These are phyloP conservation scores for Coreius guichenoti DNA, from an alignment of 2,797 vertebrate species.

Conservation along the genomic window DNA sequence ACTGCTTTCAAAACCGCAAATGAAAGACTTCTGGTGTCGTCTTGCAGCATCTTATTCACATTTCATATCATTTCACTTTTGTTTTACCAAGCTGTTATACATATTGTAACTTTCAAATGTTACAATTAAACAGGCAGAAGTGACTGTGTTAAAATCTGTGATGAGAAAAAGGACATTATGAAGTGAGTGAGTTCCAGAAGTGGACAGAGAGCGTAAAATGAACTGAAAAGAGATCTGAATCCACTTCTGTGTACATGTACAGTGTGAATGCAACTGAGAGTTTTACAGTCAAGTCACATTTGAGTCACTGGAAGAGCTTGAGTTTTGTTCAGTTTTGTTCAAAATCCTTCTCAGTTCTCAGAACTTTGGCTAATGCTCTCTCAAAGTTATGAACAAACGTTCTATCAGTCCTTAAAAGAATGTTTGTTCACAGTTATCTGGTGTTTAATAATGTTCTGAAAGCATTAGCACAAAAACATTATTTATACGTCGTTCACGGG, in stretches of 20 bases:
- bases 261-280: neutral
- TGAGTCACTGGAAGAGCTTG: neutral
- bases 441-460: neutral
- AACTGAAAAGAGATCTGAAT: neutral
- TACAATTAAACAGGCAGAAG: neutral
- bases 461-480: no score
- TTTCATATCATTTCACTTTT: neutral
- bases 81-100: neutral
- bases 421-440: neutral
- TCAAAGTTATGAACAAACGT: no score
- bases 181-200: no score
- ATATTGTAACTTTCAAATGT: no score
- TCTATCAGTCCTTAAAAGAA: no score
- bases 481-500: no score
- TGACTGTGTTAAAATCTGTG: neutral
- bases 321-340: neutral
- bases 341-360: neutral
- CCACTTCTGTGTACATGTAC: neutral
- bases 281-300: neutral
- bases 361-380: no score
- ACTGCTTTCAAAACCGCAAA: neutral
- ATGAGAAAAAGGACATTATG: neutral
- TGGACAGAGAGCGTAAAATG: neutral
- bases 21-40: neutral
- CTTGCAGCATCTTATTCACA: neutral